Conservation (phyloP, 2,888 invertebrate species). For the Frankliniella intonsa region DNA sequence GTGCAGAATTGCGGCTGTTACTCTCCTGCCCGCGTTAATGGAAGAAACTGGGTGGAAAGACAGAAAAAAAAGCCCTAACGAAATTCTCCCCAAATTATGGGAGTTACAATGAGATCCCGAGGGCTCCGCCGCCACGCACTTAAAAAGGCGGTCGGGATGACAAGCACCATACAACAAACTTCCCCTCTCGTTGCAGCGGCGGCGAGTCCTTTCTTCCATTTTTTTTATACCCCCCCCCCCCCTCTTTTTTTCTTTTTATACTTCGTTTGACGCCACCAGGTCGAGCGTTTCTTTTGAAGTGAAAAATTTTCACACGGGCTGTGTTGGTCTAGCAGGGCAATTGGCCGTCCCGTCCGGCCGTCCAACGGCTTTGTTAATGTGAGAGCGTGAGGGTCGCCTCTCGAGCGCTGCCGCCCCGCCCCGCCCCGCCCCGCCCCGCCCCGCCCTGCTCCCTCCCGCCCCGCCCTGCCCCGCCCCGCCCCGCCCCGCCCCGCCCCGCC, state of each 20-base stretch:
- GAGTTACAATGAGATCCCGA: neutral
- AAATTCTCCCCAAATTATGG: neutral
- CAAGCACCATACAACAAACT: neutral
- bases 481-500: neutral
- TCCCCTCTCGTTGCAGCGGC: neutral
- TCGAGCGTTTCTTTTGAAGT: neutral
- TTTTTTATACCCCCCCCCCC: neutral
- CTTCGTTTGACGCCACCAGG: neutral
- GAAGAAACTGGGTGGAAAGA: no score
- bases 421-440: no score
- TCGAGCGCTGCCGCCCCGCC: neutral
- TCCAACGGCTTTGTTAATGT: slow-evolving; percentile 1
- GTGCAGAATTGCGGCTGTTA: no score
- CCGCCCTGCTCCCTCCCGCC: neutral
- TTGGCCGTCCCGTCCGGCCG: neutral
- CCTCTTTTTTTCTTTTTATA: neutral
- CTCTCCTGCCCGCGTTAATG: no score
- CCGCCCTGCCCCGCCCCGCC: no score
- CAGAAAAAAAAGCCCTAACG: neutral
- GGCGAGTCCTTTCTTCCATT: neutral
- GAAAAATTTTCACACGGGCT: neutral
- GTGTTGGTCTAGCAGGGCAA: neutral
- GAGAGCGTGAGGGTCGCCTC: neutral
- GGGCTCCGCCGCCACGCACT: neutral
- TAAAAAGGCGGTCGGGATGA: neutral